phyloP scores from a whole-genome alignment of 2,113 vertebrate species.

The Hemiprocne comata region DNA sequence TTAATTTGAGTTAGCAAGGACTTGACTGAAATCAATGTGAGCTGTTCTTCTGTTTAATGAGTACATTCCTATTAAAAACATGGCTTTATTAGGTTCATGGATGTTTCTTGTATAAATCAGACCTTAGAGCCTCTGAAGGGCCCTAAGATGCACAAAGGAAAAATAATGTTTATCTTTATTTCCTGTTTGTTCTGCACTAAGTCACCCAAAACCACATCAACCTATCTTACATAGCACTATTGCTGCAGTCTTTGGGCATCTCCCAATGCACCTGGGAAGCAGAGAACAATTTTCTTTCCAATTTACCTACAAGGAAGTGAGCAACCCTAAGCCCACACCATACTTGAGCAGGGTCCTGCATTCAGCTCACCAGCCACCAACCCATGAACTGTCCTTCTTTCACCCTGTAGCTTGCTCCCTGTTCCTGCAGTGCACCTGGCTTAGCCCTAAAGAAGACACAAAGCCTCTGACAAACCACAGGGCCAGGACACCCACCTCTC shows the following conservation, averaged over 20 bases:
- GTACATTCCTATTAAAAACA: not conserved
- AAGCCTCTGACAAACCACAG: not conserved
- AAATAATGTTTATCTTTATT: not conserved
- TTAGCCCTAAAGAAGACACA: not conserved
- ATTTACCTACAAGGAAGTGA: not conserved
- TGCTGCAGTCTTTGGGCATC: not conserved
- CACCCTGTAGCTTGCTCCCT: not conserved
- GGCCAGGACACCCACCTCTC: not conserved
- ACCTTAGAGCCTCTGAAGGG: not conserved
- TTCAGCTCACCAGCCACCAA: not conserved
- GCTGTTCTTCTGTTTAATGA: not conserved
- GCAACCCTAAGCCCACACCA: not conserved
- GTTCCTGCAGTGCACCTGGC: not conserved
- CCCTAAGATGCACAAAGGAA: not conserved
- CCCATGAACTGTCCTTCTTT: not conserved
- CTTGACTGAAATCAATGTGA: not conserved
- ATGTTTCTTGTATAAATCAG: not conserved
- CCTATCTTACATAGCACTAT: not conserved
- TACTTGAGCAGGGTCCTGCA: not conserved
- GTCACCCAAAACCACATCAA: not conserved
- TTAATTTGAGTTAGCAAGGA: not conserved
- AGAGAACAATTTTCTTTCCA: not conserved
- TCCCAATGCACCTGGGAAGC: not conserved
- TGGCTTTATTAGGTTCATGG: not conserved
- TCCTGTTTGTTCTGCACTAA: not conserved